Percentiles rank a stretch among this genome's conserved stretches.
Evolutionary conservation across 2,113 vertebrate genomes (phyloP).

Genomic region (Perccottus glenii): DNA sequence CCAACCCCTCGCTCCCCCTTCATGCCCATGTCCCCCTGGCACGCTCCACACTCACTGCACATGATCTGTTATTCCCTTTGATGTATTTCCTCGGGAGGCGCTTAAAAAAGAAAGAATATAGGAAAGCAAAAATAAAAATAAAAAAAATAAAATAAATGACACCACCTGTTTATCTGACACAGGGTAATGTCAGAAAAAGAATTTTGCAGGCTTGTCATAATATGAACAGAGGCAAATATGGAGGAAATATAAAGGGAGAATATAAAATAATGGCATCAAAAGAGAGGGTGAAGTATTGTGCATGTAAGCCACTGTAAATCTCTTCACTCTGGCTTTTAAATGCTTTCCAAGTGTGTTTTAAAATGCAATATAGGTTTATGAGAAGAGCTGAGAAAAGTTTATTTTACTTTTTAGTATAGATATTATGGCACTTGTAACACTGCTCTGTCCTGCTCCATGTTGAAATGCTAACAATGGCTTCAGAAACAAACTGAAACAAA

Average conservation of each 20-base stretch:
- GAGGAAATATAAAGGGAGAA: constrained; percentile 42
- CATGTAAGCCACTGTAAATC: constrained; percentile 37
- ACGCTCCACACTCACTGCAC: constrained; percentile 61
- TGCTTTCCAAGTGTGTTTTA: constrained; percentile 75
- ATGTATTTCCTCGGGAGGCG: constrained; percentile 67
- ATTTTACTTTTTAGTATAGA: not conserved
- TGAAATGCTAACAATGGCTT: constrained; percentile 49
- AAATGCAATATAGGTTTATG: constrained; percentile 34
- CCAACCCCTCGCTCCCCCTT: constrained; percentile 11
- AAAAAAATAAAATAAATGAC: constrained; percentile 62
- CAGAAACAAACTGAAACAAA: constrained; percentile 35
- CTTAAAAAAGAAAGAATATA: constrained; percentile 24
- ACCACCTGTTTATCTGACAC: constrained; percentile 76
- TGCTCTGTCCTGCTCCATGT: constrained; percentile 12
- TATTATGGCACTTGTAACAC: not conserved
- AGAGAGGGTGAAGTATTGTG: constrained; percentile 20
- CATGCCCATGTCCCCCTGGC: constrained; percentile 55
- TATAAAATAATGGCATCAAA: constrained; percentile 59
- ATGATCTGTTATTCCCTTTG: constrained; percentile 79
- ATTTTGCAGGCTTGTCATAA: constrained; percentile 63
- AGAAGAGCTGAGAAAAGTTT: constrained; percentile 1
- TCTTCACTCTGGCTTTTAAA: constrained; percentile 24
- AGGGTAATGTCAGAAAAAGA: constrained; percentile 47
- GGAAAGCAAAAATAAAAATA: constrained; percentile 28
- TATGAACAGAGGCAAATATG: constrained; percentile 45